Percentiles rank a stretch among this genome's conserved stretches.
These are phyloP conservation scores for Amblyornis subalaris DNA, from an alignment of 2,113 vertebrate genomes.

Conservation along the genomic window DNA sequence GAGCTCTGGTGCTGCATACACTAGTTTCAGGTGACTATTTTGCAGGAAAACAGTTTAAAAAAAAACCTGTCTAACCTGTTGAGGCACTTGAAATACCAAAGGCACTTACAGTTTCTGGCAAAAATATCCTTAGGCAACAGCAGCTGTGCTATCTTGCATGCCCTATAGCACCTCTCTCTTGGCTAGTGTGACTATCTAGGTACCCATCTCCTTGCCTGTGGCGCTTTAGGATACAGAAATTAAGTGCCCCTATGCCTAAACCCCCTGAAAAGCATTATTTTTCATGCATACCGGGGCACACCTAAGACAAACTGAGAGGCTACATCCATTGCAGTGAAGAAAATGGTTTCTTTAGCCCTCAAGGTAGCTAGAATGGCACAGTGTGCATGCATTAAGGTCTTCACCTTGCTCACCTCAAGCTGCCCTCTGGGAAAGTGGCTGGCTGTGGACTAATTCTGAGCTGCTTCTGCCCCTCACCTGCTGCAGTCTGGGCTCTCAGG, in stretches of 20 bases:
- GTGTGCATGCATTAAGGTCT: fast-evolving
- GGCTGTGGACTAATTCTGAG: neutral
- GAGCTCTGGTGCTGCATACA: neutral
- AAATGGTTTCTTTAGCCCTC: neutral
- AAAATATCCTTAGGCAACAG: conserved; percentile 40
- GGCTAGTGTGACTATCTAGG: conserved; percentile 5
- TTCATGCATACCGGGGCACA: conserved; percentile 37
- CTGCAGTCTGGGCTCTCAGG: neutral
- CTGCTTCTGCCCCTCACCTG: neutral
- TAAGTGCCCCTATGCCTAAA: neutral
- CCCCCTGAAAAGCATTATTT: neutral
- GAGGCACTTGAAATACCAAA: neutral
- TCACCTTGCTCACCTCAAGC: fast-evolving
- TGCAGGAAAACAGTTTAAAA: neutral
- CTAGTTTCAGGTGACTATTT: neutral
- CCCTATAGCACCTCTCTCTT: neutral
- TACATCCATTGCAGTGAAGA: neutral
- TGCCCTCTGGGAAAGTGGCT: neutral
- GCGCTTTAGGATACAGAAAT: conserved; percentile 11
- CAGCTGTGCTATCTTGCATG: conserved; percentile 46
- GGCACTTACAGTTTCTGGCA: neutral
- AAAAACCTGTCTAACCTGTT: neutral
- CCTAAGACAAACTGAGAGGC: neutral
- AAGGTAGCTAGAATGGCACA: neutral
- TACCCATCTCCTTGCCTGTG: neutral